Evolutionary conservation across 2,113 vertebrate genomes (phyloP), one percentile per base, ranked within the genome.

Genomic region (Apus apus): DNA sequence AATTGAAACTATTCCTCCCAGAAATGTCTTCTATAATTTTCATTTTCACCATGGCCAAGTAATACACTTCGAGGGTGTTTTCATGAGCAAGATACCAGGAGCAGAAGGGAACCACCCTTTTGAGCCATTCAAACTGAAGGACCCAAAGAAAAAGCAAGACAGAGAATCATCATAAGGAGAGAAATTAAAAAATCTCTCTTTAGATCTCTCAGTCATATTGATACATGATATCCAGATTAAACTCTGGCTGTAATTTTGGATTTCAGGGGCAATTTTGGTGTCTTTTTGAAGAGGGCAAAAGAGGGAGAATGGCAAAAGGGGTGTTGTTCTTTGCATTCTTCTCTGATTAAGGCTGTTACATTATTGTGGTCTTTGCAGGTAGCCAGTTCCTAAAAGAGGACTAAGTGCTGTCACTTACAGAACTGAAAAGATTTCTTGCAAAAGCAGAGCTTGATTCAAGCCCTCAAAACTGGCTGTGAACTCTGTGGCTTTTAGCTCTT

Each of bases 401-500:
- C 25, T 84, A 78, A 71, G 45, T 75, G 34, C 53, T 89, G 58
- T 76, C 34, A 48, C 60, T 60, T 58, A 56, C 25, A 85, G 61
- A 87, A 79, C 30, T 54, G 26, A 74, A 86, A 80, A 71, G 30
- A 87, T 61, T 75, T 91, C 30, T 57, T 83, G 40, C 70, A 89
- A 89, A 54, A 89, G 54, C 21, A 54, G 76, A 81, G 62, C 76
- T 87, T 87, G 43, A 89, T 82, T 91, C 78, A 87, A 89, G 32
- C 29, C 56, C 56, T 83, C 56, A 83, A 92, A 93, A 74, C 30
- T 66, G 71, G 7, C 61, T 75, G 38, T 85, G 71, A 94, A 79
- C 46, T 76, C 60, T 30, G 34, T 45, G 62, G 23, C 67, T 83
- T 95, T 73, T 71, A 80, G 74, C 46, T 93, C 43, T 77, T 94